Percentiles rank a stretch among this genome's conserved stretches.
Evolutionary conservation across 1,140 invertebrate species (phyloP).

Genomic region (Armadillidium nasatum): DNA sequence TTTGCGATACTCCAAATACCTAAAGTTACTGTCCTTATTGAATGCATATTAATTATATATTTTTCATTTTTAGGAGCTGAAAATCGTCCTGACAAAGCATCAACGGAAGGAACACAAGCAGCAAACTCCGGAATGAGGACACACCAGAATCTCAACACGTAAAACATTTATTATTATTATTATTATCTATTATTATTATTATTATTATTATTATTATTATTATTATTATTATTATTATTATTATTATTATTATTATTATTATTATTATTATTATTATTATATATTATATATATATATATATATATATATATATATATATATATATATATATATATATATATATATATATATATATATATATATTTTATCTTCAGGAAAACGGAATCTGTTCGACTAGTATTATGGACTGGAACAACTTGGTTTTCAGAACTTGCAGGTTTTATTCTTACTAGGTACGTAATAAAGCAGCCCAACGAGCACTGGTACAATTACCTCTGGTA

Average conservation of each 20-base stretch:
- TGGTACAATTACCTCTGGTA: constrained; percentile 44
- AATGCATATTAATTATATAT: too few species aligned
- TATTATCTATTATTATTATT: too few species aligned
- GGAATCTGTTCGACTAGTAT: constrained; percentile 37
- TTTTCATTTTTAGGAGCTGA: too few species aligned
- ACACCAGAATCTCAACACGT: constrained; percentile 29
- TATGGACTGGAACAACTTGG: constrained; percentile 42
- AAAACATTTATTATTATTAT: background rate
- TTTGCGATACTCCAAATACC: too few species aligned
- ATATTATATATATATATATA: background rate
- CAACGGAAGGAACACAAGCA: background rate
- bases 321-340: constrained; percentile 11
- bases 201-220: too few species aligned
- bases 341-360: constrained; percentile 12
- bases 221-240: too few species aligned
- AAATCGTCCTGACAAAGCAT: background rate
- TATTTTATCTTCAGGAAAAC: background rate
- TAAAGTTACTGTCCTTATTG: too few species aligned
- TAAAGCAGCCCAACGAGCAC: constrained; percentile 9
- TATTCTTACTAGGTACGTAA: background rate
- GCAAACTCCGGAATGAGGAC: constrained; percentile 31
- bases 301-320: constrained; percentile 8
- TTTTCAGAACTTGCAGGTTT: constrained; percentile 31
- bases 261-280: too few species aligned
- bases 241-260: too few species aligned